Evolutionary conservation across 2,113 vertebrate genomes (phyloP).

Genomic region (Bucco capensis): DNA sequence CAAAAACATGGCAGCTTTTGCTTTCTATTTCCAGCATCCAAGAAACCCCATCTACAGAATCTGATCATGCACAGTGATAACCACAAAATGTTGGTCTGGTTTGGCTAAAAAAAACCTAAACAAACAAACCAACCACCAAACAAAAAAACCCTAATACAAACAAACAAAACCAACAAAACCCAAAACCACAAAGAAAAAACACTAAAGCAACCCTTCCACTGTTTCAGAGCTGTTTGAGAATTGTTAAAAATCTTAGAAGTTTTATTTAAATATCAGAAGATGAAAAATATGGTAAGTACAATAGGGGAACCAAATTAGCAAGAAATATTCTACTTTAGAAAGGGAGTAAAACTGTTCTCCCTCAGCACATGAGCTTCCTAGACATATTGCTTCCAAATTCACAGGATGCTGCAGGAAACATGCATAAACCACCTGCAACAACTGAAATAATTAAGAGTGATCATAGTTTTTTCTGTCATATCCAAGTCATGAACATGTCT

Average conservation of each 20-base stretch:
- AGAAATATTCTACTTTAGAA: background rate
- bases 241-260: background rate
- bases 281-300: background rate
- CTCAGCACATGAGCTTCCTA: background rate
- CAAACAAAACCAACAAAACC: background rate
- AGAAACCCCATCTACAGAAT: background rate
- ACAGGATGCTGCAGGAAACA: background rate
- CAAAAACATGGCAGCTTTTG: background rate
- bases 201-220: background rate
- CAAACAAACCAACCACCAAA: background rate
- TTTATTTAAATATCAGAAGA: background rate
- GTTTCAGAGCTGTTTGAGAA: background rate
- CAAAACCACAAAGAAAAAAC: no score
- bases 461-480: background rate
- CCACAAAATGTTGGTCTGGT: background rate
- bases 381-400: background rate
- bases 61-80: background rate
- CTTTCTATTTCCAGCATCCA: background rate
- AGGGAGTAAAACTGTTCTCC: background rate
- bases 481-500: background rate
- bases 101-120: background rate
- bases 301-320: fast-evolving
- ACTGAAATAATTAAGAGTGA: background rate
- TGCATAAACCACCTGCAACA: background rate
- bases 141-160: background rate